Evolutionary conservation across 2,797 vertebrate species (phyloP), one percentile per base, ranked within the genome.

Genomic region (Paramormyrops hopkinsi): DNA sequence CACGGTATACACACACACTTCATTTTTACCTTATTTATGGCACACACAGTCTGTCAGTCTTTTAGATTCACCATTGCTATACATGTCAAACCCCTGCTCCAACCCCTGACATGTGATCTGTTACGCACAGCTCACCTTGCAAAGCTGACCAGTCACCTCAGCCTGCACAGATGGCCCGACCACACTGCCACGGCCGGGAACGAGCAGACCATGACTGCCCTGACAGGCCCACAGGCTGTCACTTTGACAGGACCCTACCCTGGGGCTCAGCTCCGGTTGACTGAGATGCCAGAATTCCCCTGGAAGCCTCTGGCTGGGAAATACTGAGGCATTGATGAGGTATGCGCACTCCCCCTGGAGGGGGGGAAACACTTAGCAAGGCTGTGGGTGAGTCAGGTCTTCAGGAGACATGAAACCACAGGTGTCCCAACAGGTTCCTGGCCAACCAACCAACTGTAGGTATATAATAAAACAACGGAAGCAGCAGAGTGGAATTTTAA

Each of bases 261-360:
- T 50, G 33, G 19, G 87, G 53, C 29, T 90, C 54, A 86, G 83
- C 85, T 86, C 76, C 85, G 89, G 89, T 89, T 91, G 90, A 92
- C 83, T 22, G 84, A 91, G 89, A 91, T 88, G 51, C 87, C 46
- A 92, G 90, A 93, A 93, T 93, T 90, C 89, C 79, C 19, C 8
- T 89, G 90, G 89, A 90, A 89, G 91, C 17, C 11, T 85, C 73
- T 46, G 37, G 14, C 73, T 79, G 73, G 73, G 73, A 44, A 41
- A 9, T 37, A 48, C 33, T 14, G 22, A 89, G 88, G 41, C 53
- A 76, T 44, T 8, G 46, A 9, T 9, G 46, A 48, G 46, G 46
- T 9, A 48, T 46, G 41, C 0, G 1, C 19, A 8, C 7, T 82
- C 17, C 41, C 37, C 41, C 76, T 82, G 41, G 7, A n/a, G 17